Evolutionary conservation across 2,113 vertebrate species (phyloP).

Genomic region (Baryphthengus martii): DNA sequence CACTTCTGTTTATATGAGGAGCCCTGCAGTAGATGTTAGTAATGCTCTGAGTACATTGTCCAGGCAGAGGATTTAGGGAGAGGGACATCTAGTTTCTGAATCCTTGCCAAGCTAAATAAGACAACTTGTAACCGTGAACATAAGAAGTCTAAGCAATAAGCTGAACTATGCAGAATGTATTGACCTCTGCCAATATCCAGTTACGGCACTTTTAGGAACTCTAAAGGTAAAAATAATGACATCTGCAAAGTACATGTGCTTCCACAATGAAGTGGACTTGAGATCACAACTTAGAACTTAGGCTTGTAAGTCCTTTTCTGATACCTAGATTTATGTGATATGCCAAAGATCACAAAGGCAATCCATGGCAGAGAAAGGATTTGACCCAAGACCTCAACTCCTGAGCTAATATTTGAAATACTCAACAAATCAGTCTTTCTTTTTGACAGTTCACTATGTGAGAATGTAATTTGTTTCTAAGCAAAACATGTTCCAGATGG

Average conservation of each 20-base stretch:
- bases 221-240: neutral
- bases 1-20: neutral
- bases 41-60: neutral
- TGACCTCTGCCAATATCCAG: neutral
- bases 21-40: neutral
- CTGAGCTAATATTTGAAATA: slow-evolving; percentile 10
- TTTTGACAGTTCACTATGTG: slow-evolving; percentile 12
- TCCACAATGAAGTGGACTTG: neutral
- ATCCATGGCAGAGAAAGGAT: neutral
- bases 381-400: neutral
- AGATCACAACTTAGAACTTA: neutral
- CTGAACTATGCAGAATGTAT: neutral
- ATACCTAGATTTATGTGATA: neutral
- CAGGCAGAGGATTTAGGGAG: neutral
- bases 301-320: neutral
- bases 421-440: neutral
- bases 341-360: neutral
- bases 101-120: neutral
- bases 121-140: neutral
- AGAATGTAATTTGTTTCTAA: slow-evolving; percentile 35
- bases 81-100: neutral
- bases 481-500: slow-evolving; percentile 38
- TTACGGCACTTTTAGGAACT: neutral
- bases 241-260: neutral
- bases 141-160: neutral